These are phyloP conservation scores for Onthophagus sagittarius DNA, from an alignment of 2,888 invertebrate genomes.

Conservation along the genomic window DNA sequence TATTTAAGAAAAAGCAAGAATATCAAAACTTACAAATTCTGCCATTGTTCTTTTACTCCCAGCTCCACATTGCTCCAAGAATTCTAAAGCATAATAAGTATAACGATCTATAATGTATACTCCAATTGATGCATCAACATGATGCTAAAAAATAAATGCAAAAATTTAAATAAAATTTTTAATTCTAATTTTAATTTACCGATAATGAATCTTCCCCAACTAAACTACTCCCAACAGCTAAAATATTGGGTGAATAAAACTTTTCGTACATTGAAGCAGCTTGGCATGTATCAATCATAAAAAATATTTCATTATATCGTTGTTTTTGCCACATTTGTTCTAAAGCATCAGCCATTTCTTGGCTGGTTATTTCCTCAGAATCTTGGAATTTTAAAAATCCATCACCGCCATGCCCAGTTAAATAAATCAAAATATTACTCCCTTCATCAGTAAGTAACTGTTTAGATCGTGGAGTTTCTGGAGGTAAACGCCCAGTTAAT, in stretches of 20 bases:
- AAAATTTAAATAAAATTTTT: conserved; percentile 14
- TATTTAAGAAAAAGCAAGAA: conserved; percentile 49
- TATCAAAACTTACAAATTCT: conserved; percentile 92
- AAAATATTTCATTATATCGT: conserved; percentile 95
- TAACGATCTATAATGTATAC: conserved; percentile 99
- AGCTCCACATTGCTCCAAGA: conserved; percentile 86
- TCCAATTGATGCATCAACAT: conserved; percentile 96
- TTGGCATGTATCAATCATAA: conserved; percentile 99
- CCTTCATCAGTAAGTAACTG: conserved; percentile 93
- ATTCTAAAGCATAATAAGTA: conserved; percentile 95
- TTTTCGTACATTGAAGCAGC: conserved; percentile 98
- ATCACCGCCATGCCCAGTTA: conserved; percentile 97
- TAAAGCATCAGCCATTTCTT: conserved; percentile 96
- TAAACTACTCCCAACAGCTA: conserved; percentile 94
- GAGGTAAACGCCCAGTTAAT: conserved; percentile 87
- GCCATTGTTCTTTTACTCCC: conserved; percentile 85
- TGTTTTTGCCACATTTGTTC: conserved; percentile 99
- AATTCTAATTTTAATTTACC: conserved; percentile 51
- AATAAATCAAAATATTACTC: conserved; percentile 93
- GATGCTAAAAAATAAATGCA: conserved; percentile 66
- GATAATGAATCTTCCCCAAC: conserved; percentile 98
- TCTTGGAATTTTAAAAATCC: conserved; percentile 99
- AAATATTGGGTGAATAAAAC: conserved; percentile 96
- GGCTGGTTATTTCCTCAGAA: conserved; percentile 97
- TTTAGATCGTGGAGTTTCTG: conserved; percentile 92